Evolutionary conservation across 2,888 invertebrate species (phyloP).

Genomic region (Flexamia atlantica): DNA sequence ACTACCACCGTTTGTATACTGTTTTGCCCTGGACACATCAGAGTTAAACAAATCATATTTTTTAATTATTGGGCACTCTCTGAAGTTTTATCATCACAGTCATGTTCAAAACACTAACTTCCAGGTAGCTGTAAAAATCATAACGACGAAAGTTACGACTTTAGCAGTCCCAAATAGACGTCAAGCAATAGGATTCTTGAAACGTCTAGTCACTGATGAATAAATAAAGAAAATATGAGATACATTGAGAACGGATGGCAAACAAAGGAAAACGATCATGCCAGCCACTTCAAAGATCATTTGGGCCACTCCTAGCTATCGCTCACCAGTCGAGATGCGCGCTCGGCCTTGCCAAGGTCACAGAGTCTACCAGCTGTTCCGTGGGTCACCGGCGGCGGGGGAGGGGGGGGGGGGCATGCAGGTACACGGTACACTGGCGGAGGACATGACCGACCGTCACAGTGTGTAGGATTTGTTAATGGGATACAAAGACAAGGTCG

Average conservation of each 20-base stretch:
- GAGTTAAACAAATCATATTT: too few species aligned
- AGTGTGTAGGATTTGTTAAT: neutral
- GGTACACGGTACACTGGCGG: neutral
- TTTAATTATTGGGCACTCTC: too few species aligned
- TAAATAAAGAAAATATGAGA: neutral
- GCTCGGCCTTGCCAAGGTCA: conserved; percentile 7
- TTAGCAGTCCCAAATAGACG: too few species aligned
- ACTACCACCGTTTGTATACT: too few species aligned
- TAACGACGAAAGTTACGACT: too few species aligned
- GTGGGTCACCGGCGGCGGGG: neutral
- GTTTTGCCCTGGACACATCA: too few species aligned
- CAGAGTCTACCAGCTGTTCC: neutral
- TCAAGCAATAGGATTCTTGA: too few species aligned
- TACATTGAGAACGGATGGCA: neutral
- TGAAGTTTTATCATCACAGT: too few species aligned
- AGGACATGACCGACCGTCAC: conserved; percentile 1
- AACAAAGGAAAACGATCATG: neutral
- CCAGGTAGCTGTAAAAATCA: too few species aligned
- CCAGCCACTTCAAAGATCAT: too few species aligned
- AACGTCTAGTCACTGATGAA: too few species aligned
- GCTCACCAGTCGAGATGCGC: neutral
- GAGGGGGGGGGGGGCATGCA: neutral
- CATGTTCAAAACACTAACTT: too few species aligned
- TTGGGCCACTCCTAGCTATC: neutral
- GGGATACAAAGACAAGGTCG: neutral